These are phyloP conservation scores for Lingula anatina DNA, from an alignment of 2,888 invertebrate genomes.

Conservation along the genomic window DNA sequence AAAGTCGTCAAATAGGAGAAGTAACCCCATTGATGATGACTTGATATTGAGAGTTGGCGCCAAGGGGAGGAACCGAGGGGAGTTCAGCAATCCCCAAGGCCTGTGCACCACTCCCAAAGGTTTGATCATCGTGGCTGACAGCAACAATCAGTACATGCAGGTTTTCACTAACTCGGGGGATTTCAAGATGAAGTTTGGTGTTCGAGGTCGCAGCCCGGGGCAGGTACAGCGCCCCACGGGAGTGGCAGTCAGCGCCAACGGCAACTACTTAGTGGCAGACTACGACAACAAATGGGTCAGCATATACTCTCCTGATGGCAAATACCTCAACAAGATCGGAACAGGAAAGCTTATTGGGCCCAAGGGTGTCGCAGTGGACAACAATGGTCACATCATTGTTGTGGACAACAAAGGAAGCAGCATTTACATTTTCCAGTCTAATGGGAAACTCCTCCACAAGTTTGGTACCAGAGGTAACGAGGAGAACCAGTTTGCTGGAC, in stretches of 20 bases:
- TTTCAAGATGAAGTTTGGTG: slow-evolving; percentile 50
- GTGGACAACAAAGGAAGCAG: slow-evolving; percentile 57
- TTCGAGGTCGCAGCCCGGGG: slow-evolving; percentile 54
- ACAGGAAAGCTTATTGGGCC: slow-evolving; percentile 56
- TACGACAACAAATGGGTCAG: slow-evolving; percentile 58
- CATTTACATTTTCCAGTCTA: slow-evolving; percentile 54
- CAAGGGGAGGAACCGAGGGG: slow-evolving; percentile 55
- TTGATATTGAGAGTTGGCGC: slow-evolving; percentile 53
- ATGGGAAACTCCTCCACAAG: slow-evolving; percentile 54
- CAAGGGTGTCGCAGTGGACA: slow-evolving; percentile 55
- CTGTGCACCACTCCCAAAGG: slow-evolving; percentile 51
- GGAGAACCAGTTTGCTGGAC: slow-evolving; percentile 57
- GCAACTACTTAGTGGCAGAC: slow-evolving; percentile 56
- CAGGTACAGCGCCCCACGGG: slow-evolving; percentile 57
- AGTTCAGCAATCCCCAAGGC: slow-evolving; percentile 58
- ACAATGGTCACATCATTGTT: slow-evolving; percentile 55
- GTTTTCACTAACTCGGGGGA: slow-evolving; percentile 51
- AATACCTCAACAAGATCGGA: slow-evolving; percentile 55
- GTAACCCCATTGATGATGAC: slow-evolving; percentile 54
- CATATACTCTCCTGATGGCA: slow-evolving; percentile 55
- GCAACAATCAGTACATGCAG: slow-evolving; percentile 55
- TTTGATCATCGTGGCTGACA: slow-evolving; percentile 54
- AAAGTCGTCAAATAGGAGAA: slow-evolving; percentile 49
- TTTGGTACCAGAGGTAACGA: slow-evolving; percentile 54
- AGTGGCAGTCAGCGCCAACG: slow-evolving; percentile 53